Evolutionary conservation across 2,797 vertebrate genomes (phyloP).

Genomic region (Botia kubotai): DNA sequence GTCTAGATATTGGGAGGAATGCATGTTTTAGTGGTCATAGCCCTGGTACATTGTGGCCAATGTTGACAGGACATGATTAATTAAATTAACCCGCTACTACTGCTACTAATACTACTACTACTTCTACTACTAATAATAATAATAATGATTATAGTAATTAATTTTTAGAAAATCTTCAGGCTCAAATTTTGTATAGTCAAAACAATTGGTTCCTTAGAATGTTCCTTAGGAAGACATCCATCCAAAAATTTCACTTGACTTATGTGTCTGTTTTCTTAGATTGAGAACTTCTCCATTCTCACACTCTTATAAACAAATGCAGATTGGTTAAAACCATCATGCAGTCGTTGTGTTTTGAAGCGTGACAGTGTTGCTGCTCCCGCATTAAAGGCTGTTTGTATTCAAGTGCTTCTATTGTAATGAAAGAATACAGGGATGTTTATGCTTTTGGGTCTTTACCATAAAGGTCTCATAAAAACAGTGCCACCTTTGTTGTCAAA

Average conservation of each 20-base stretch:
- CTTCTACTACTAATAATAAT: too few species aligned
- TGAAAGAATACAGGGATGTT: conserved; percentile 2
- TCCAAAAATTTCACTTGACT: neutral
- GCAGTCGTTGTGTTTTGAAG: conserved; percentile 7
- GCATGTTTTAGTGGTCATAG: too few species aligned
- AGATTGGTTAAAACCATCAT: neutral
- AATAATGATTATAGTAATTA: too few species aligned
- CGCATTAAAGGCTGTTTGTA: conserved; percentile 4
- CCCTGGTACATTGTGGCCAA: too few species aligned
- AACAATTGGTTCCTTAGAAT: too few species aligned
- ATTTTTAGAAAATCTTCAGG: too few species aligned
- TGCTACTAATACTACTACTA: too few species aligned
- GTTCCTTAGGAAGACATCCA: too few species aligned
- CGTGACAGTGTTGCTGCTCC: neutral
- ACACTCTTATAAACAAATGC: conserved; percentile 1
- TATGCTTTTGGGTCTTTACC: neutral
- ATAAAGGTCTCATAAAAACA: conserved; percentile 10
- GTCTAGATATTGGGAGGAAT: too few species aligned
- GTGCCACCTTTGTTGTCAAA: conserved; percentile 14
- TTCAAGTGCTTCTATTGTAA: conserved; percentile 7
- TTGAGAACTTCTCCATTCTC: neutral
- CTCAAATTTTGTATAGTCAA: too few species aligned
- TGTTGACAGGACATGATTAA: too few species aligned
- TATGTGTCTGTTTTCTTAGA: neutral
- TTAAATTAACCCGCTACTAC: too few species aligned